These are phyloP conservation scores for Apamea crenata DNA, from an alignment of 2,888 invertebrate genomes.

Conservation along the genomic window DNA sequence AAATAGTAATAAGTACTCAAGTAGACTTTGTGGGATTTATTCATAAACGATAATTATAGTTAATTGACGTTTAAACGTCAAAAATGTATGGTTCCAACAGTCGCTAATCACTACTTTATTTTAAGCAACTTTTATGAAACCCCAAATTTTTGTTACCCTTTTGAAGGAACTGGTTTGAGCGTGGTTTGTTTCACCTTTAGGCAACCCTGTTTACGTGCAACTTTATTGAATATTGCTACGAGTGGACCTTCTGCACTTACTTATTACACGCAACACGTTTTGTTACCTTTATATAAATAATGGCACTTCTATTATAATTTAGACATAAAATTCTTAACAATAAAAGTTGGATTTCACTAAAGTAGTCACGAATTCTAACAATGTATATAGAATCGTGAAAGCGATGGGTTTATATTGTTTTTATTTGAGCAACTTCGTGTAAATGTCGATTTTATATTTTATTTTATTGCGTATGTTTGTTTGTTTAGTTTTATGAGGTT, in stretches of 20 bases:
- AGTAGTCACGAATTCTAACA: slow-evolving; percentile 55
- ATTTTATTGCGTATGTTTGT: slow-evolving; percentile 49
- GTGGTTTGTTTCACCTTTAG: neutral
- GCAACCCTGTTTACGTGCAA: neutral
- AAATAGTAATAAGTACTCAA: no score
- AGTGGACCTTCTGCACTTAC: slow-evolving; percentile 27
- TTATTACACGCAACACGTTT: neutral
- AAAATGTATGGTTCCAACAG: no score
- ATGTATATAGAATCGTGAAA: slow-evolving; percentile 51
- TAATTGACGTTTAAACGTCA: no score
- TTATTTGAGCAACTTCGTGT: slow-evolving; percentile 46
- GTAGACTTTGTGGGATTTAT: no score
- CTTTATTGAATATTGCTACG: neutral
- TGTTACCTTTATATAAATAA: slow-evolving; percentile 45
- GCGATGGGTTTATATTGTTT: slow-evolving; percentile 52
- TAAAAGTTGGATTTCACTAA: slow-evolving; percentile 61
- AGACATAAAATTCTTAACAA: slow-evolving; percentile 64
- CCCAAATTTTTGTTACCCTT: no score
- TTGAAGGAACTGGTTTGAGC: no score
- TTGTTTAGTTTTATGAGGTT: slow-evolving; percentile 47
- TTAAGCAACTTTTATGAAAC: no score
- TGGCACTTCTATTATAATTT: slow-evolving; percentile 61
- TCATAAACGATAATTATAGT: no score
- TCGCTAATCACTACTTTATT: no score
- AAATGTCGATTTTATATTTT: slow-evolving; percentile 61